Evolutionary conservation across 2,888 invertebrate species (phyloP).

Genomic region (Hylaea fasciaria): DNA sequence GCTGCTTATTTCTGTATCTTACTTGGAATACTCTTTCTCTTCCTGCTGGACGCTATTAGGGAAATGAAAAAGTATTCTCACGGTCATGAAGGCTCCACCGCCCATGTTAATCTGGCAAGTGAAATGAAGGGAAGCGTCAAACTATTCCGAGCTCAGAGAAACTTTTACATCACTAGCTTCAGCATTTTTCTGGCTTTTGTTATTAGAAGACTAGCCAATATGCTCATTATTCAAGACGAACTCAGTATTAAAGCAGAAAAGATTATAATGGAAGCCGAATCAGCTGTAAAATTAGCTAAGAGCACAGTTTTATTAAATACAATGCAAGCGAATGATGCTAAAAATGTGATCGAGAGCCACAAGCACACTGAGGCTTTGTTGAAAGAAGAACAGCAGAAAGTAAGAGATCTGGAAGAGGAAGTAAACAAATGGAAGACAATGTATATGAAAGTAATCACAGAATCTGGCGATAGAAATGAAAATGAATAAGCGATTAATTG

Average conservation of each 20-base stretch:
- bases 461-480: constrained; percentile 5
- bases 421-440: constrained; percentile 60
- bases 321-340: constrained; percentile 49
- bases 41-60: constrained; percentile 89
- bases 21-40: constrained; percentile 85
- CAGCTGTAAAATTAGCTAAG: constrained; percentile 81
- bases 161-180: constrained; percentile 92
- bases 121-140: constrained; percentile 89
- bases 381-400: constrained; percentile 53
- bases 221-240: constrained; percentile 87
- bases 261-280: constrained; percentile 88
- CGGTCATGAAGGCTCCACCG: constrained; percentile 57
- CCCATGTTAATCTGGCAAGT: constrained; percentile 80
- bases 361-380: constrained; percentile 54
- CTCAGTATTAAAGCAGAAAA: constrained; percentile 86
- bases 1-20: constrained; percentile 88
- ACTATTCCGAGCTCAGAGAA: constrained; percentile 90
- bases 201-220: constrained; percentile 86
- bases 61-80: constrained; percentile 89
- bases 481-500: not conserved
- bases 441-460: constrained; percentile 54
- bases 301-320: constrained; percentile 57
- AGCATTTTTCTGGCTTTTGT: constrained; percentile 89
- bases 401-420: constrained; percentile 59
- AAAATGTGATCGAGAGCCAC: constrained; percentile 50